These are phyloP conservation scores for Euphysa ruthae DNA, from an alignment of 30 jellyfish, hydroid and myxozoan species.

Conservation along the genomic window DNA sequence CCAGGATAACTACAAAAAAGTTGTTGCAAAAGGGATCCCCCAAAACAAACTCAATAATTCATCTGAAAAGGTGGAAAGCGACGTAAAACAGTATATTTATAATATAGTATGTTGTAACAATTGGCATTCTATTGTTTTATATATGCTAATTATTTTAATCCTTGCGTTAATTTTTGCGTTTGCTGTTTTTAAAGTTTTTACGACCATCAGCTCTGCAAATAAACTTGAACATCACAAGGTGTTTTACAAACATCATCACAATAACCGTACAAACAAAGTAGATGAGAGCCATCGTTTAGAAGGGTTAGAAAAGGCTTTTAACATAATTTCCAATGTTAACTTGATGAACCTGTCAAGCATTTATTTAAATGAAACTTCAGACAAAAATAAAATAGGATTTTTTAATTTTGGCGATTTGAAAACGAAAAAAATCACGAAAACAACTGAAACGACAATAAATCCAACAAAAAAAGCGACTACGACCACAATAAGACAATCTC, in stretches of 20 bases:
- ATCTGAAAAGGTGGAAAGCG: neutral
- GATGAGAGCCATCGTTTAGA: no score
- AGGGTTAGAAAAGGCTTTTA: no score
- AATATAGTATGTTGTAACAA: neutral
- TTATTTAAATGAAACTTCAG: no score
- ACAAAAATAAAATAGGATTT: neutral
- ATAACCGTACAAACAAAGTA: neutral
- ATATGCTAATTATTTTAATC: neutral
- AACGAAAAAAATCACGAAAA: neutral
- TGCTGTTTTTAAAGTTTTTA: constrained; percentile 3
- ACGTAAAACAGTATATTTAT: neutral
- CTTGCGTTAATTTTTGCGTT: constrained; percentile 25
- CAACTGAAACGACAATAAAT: constrained; percentile 20
- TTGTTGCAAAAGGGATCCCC: no score
- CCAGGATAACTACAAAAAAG: no score
- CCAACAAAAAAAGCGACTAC: constrained; percentile 4
- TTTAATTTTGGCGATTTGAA: neutral
- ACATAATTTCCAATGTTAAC: no score
- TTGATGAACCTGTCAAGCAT: no score
- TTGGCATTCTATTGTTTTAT: constrained; percentile 11
- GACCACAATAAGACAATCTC: constrained; percentile 5
- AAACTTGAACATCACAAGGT: neutral
- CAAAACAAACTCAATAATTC: no score
- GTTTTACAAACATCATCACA: neutral
- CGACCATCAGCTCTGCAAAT: neutral